Evolutionary conservation across 1,140 invertebrate genomes (phyloP), one percentile per base, ranked within the genome.

Genomic region (Heterodera schachtii): DNA sequence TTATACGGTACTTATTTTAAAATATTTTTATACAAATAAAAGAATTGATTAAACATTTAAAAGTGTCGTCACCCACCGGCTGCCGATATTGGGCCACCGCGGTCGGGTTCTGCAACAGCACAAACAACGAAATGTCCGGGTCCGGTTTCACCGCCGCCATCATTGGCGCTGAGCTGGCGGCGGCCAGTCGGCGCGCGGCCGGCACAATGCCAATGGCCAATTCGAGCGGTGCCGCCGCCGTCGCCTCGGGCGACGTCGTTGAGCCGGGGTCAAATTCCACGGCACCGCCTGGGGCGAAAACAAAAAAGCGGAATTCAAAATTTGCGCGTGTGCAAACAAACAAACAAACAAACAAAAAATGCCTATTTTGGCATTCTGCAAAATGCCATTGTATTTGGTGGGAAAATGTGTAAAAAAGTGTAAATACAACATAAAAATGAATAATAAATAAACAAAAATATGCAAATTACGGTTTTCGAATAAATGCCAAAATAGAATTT

Each of bases 111-210:
- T 85, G 75, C 67, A 89, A 86, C 11, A 89, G 69, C 13, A 74
- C 77, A 9, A 73, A 78, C 6, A 89, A 66, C 79, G 77, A 78
- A 31, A 87, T 79, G 75, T 89, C 87, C n/a, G 87, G 88, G 66
- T 89, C 87, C 13, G 82, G 60, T 78, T 90, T 89, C 46, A 89
- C 81, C 43, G 74, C 57, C 31, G 47, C n/a, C 41, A n/a, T 60
- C 46, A 46, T 81, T 31, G 31, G 31, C 46, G 79, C 41, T 67
- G 75, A 46, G 13, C 2, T 5, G 13, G 57, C 57, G 13, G 16
- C 57, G 11, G 57, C 57, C 57, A 64, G 13, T 52, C 46, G 70
- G 3, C 70, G 21, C 69, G 46, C 43, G 21, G 78, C 69, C 46
- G 78, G 73, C 43, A 73, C 69, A 52, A 82, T 82, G 43, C 69